Evolutionary conservation across 2,888 invertebrate genomes (phyloP), one percentile per base, ranked within the genome.

Genomic region (Parnassius mnemosyne): DNA sequence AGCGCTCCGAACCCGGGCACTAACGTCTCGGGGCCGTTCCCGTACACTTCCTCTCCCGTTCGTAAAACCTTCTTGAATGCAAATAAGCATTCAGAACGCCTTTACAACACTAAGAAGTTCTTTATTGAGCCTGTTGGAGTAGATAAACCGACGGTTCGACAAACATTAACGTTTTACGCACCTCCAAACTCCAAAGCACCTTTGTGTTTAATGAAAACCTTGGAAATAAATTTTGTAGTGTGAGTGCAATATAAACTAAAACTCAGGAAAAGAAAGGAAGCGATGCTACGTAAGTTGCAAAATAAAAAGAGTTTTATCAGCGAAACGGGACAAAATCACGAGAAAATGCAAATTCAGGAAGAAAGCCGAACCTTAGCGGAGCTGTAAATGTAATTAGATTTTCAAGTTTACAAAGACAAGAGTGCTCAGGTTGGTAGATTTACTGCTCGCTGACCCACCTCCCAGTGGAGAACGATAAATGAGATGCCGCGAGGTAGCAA

Each of bases 331-430:
- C 79, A 83, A 84, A 86, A 86, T 85, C 85, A 84, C 77, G 79
- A 68, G 71, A 74, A 85, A 87, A 89, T 87, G 86, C 86, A 87
- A 89, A 88, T 87, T 80, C 79, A 79, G 80, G 78, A 76, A 81
- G 80, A 84, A 82, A 83, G 79, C 80, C 79, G 82, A 84, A 87
- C 83, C 87, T 85, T 83, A 85, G 82, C 85, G 80, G 81, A 82
- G 82, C 83, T 87, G 89, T 89, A 88, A 89, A 89, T 89, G 89
- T 89, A 91, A 90, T 90, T 89, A 91, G 88, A 89, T 90, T 89
- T 89, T 85, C 85, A 83, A 89, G 87, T 89, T 89, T 89, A 87
- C 89, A 87, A 89, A 89, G 89, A 89, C 89, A 87, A 84, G 87
- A 83, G 83, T 82, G 83, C 86, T 88, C 88, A 88, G 89, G 88